These are phyloP conservation scores for Apostichopus japonicus DNA, from an alignment of 35 echinoderm and acorn worm genomes.

Conservation along the genomic window DNA sequence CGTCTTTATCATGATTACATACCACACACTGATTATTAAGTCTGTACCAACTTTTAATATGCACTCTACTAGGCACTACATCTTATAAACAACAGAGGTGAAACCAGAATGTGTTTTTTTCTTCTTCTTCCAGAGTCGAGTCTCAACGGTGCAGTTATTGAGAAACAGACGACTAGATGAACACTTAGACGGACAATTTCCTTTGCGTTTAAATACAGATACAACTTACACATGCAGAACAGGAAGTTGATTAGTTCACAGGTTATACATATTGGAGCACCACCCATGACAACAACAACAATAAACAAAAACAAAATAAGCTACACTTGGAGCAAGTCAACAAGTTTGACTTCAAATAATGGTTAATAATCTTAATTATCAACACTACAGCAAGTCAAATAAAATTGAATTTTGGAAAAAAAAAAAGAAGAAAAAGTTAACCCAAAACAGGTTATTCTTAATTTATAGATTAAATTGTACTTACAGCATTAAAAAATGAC, in stretches of 20 bases:
- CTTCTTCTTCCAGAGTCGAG: too few species aligned
- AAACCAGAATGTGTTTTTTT: too few species aligned
- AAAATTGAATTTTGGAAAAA: conserved; percentile 35
- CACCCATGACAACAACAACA: conserved; percentile 6
- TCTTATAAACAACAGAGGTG: too few species aligned
- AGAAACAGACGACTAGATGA: background rate
- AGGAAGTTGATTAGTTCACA: background rate
- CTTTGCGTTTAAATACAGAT: background rate
- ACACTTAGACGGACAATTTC: background rate
- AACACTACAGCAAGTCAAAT: conserved; percentile 49
- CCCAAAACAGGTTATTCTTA: background rate
- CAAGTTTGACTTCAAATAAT: conserved; percentile 25
- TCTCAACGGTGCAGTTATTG: too few species aligned
- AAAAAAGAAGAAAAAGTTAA: background rate
- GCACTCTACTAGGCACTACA: too few species aligned
- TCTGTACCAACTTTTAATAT: background rate
- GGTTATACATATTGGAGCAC: background rate
- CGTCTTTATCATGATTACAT: background rate
- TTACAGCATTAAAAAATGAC: conserved; percentile 4
- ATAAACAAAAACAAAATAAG: background rate
- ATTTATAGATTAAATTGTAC: conserved; percentile 13
- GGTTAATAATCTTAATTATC: conserved; percentile 29
- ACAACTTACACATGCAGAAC: background rate
- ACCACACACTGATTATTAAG: background rate
- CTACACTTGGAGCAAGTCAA: conserved; percentile 48